phyloP scores from a whole-genome alignment of 2,888 invertebrate genomes.

The Limnephilus auricula region DNA sequence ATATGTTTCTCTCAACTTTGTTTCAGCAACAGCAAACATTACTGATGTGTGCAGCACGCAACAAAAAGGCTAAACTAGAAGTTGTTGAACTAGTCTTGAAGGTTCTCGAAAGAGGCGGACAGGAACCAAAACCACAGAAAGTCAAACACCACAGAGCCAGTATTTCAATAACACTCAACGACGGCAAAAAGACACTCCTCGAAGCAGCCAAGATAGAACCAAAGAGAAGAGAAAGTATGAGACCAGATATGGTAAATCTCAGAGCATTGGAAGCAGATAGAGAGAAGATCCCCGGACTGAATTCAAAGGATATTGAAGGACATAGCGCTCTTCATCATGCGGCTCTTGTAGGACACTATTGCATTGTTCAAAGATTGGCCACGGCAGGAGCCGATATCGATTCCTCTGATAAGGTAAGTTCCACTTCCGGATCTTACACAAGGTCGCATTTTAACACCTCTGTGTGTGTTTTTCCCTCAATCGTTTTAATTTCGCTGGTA shows the following conservation, averaged over 20 bases:
- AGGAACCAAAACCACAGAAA: conserved; percentile 20
- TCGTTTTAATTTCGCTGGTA: too few species aligned
- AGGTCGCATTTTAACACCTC: too few species aligned
- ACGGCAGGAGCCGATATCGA: conserved; percentile 83
- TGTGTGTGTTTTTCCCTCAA: too few species aligned
- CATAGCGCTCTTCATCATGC: conserved; percentile 88
- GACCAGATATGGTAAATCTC: background rate
- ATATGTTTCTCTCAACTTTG: background rate
- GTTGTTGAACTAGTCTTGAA: conserved; percentile 82
- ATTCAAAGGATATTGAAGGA: conserved; percentile 82
- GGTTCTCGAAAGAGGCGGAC: conserved; percentile 75
- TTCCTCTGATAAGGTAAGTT: conserved; percentile 82
- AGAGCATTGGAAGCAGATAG: background rate
- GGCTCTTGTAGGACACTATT: conserved; percentile 84
- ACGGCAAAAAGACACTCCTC: background rate
- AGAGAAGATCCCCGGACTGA: conserved; percentile 69
- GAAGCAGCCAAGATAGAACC: background rate
- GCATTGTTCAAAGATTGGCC: conserved; percentile 82
- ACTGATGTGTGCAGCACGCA: conserved; percentile 87
- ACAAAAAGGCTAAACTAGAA: conserved; percentile 81
- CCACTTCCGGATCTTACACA: background rate
- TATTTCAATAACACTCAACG: conserved; percentile 32
- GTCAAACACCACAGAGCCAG: conserved; percentile 31
- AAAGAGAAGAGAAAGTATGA: background rate
- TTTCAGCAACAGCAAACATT: conserved; percentile 84